Evolutionary conservation across 2,797 vertebrate genomes (phyloP), one percentile per base, ranked within the genome.

Genomic region (Cygnus olor): DNA sequence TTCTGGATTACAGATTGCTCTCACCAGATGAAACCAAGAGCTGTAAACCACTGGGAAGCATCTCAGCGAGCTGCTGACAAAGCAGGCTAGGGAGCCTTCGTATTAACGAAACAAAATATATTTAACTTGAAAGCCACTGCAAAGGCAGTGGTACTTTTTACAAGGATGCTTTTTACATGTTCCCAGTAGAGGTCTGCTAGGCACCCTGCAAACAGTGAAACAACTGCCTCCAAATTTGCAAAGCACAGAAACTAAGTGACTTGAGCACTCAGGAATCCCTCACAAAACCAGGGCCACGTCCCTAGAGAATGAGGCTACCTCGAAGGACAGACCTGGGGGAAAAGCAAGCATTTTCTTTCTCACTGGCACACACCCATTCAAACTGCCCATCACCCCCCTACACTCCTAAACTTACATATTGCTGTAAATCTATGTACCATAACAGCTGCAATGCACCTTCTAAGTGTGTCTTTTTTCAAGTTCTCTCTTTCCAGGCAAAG

Each of bases 11-110:
- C 1, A 96, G 94, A 93, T 73, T 70, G 44, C 56, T 90, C 58
- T 88, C 83, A 53, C 24, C 63, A 72, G 61, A 88, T 60, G 56
- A 95, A 97, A 94, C 54, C 56, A 56, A 96, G 89, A 80, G 74
- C 72, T 89, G 63, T 85, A 97, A 95, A 25, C 83, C 80, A 90
- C 53, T 56, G 86, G 71, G 92, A 92, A 93, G 68, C 71, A 94
- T 87, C 93, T 92, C 68, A 32, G 65, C 36, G 71, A 96, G 94
- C 53, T 91, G 92, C 90, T 96, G 79, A 96, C 93, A 96, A 77
- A 80, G 92, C 86, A 94, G 84, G 88, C 83, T 80, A 91, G 92
- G 89, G 73, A 97, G 70, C 65, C 18, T 20, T 32, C 0, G 0
- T 56, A 15, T 30, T 85, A 89, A 61, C 1, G 32, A 91, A 93